Base-by-base conservation (phyloP, 1,140 invertebrate species). In the Eufriesea mexicana region DNA sequence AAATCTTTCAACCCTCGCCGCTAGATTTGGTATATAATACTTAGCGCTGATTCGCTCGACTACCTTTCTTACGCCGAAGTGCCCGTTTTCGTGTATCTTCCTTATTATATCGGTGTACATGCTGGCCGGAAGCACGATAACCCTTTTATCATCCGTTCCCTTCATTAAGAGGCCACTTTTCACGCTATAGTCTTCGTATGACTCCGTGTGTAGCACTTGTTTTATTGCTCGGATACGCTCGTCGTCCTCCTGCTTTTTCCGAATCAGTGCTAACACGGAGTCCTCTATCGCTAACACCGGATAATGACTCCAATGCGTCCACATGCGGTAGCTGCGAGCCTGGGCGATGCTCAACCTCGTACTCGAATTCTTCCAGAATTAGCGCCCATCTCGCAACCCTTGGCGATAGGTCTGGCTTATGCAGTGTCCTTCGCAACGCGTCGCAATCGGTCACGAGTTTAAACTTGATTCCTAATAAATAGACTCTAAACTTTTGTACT, bases 301-400 rank as follows among this genome's bases (percentile, higher is more conserved):
- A 42, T 8, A 57, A 0, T 20, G 51, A 20, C 54, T 57, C 10
- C 7, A 55, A 10, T 49, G 25, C 70, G n/a, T 73, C 93, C 92
- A 45, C 85, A 66, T 5, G 90, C 23, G 67, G 35, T n/a, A n/a
- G n/a, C n/a, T n/a, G n/a, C n/a, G n/a, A n/a, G n/a, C n/a, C n/a
- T n/a, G n/a, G n/a, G n/a, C n/a, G n/a, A n/a, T n/a, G n/a, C n/a
- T n/a, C n/a, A n/a, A n/a, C n/a, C n/a, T n/a, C n/a, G n/a, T n/a
- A n/a, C n/a, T n/a, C n/a, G n/a, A n/a, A n/a, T n/a, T n/a, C n/a
- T n/a, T n/a, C n/a, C n/a, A n/a, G n/a, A 2, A 9, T 6, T 18
- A 64, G 10, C 12, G 62, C 62, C 54, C 66, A 77, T 20, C 74
- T 23, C 4, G 45, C 59, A 2, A 77, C 16, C 16, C n/a, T 47